phyloP scores from a whole-genome alignment of 2,113 vertebrate genomes.

The Heterotilapia buettikoferi region DNA sequence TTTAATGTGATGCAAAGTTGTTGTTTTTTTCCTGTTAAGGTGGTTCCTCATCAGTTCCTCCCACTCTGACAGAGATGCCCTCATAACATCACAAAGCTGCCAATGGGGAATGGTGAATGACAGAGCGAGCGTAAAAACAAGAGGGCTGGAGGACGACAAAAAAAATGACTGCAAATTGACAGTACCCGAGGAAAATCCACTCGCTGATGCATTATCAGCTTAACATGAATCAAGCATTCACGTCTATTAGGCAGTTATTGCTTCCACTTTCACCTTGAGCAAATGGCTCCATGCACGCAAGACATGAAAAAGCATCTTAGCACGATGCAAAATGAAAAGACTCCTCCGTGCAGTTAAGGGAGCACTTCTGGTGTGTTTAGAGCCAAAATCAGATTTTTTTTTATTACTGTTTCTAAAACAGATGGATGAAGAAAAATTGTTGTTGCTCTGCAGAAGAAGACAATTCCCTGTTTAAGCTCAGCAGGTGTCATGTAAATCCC shows the following conservation, averaged over 20 bases:
- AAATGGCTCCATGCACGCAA: background rate
- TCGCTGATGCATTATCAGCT: background rate
- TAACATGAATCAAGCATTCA: background rate
- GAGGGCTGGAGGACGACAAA: background rate
- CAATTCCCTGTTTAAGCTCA: conserved; percentile 21
- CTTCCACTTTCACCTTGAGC: background rate
- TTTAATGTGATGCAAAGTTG: background rate
- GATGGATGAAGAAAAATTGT: conserved; percentile 36
- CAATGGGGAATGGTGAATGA: background rate
- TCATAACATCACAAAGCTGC: background rate
- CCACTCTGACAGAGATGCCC: background rate
- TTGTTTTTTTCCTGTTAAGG: background rate
- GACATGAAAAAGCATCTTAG: background rate
- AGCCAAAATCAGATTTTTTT: background rate
- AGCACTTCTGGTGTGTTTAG: background rate
- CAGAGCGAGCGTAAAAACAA: background rate
- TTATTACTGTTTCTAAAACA: conserved; percentile 18
- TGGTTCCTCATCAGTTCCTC: background rate
- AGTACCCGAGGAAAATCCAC: background rate
- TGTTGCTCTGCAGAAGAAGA: background rate
- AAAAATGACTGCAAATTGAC: background rate
- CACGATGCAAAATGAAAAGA: background rate
- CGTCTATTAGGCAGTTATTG: background rate
- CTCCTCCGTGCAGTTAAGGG: background rate
- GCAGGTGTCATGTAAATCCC: conserved; percentile 46